A percentile compares a stretch with the other conserved stretches of the same genome.
phyloP scores from a whole-genome alignment of 92 coral and sea anemone genomes.

The Virgularia gustaviana region DNA sequence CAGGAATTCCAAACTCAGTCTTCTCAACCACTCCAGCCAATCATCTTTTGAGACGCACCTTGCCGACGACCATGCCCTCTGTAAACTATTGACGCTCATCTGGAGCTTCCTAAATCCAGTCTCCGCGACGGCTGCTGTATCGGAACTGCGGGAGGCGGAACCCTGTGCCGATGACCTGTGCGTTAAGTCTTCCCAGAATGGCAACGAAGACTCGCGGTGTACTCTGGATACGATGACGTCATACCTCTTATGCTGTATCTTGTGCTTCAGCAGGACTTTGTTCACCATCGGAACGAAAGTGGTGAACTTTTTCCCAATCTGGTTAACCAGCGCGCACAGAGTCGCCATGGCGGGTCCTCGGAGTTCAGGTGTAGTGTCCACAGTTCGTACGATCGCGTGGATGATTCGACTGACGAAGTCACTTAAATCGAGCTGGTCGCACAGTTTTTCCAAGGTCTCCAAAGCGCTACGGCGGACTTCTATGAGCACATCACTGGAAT shows the following conservation, averaged over 20 bases:
- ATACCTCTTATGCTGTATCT: slow-evolving; percentile 79
- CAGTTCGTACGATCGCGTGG: slow-evolving; percentile 83
- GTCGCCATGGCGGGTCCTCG: slow-evolving; percentile 90
- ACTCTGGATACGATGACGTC: slow-evolving; percentile 28
- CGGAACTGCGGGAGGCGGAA: slow-evolving; percentile 81
- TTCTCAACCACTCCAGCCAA: slow-evolving; percentile 96
- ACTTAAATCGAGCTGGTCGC: slow-evolving; percentile 92
- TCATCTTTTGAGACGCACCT: slow-evolving; percentile 97
- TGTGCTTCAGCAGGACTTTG: slow-evolving; percentile 79
- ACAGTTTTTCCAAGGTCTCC: slow-evolving; percentile 85
- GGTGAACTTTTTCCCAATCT: slow-evolving; percentile 85
- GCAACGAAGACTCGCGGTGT: slow-evolving; percentile 40
- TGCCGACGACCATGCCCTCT: slow-evolving; percentile 95
- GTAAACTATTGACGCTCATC: slow-evolving; percentile 81
- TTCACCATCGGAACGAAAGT: slow-evolving; percentile 89
- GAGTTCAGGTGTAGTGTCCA: slow-evolving; percentile 83
- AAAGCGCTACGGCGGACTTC: slow-evolving; percentile 85
- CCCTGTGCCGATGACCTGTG: slow-evolving; percentile 72
- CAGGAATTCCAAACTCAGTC: slow-evolving; percentile 88
- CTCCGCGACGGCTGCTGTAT: slow-evolving; percentile 78
- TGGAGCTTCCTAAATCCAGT: slow-evolving; percentile 95
- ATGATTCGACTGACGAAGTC: slow-evolving; percentile 94
- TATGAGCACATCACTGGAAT: slow-evolving; percentile 69
- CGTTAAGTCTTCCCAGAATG: slow-evolving; percentile 83
- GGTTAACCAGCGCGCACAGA: slow-evolving; percentile 83